These are phyloP conservation scores for Epiblema foenella DNA, from an alignment of 2,888 invertebrate genomes.

Conservation along the genomic window DNA sequence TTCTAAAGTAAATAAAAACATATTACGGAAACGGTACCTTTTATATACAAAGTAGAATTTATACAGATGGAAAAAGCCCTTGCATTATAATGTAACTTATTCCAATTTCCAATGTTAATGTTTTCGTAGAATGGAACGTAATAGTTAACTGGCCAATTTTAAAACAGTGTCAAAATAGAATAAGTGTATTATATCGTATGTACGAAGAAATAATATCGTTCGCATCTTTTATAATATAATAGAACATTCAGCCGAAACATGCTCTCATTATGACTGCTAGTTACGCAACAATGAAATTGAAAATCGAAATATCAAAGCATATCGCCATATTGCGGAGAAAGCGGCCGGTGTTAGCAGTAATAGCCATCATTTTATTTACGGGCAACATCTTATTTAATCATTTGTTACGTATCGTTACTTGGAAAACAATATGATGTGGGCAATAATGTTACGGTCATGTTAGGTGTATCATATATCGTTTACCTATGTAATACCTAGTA, in stretches of 20 bases:
- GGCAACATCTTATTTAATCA: constrained; percentile 34
- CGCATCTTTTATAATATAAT: constrained; percentile 30
- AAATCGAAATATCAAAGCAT: constrained; percentile 45
- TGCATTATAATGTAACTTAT: not conserved
- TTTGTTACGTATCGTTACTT: constrained; percentile 42
- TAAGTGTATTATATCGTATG: not conserved
- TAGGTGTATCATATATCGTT: constrained; percentile 9
- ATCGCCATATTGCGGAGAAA: constrained; percentile 44
- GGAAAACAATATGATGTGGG: constrained; percentile 19
- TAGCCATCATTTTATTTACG: constrained; percentile 36
- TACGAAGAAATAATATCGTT: constrained; percentile 24
- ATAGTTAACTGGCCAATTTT: not conserved
- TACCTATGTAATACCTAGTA: not conserved
- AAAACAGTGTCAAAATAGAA: constrained; percentile 12
- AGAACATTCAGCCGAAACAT: constrained; percentile 35
- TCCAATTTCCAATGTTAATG: not conserved
- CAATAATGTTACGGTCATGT: constrained; percentile 5
- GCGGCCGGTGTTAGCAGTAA: constrained; percentile 33
- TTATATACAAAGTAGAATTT: too few relatives aligned
- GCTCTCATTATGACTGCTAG: constrained; percentile 38
- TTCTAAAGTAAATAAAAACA: too few relatives aligned
- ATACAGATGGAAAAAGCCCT: too few relatives aligned
- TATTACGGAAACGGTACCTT: too few relatives aligned
- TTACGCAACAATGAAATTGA: constrained; percentile 44
- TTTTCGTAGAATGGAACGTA: not conserved